These are phyloP conservation scores for Macrotis lagotis DNA, from an alignment of 2,113 vertebrate genomes.

Conservation along the genomic window DNA sequence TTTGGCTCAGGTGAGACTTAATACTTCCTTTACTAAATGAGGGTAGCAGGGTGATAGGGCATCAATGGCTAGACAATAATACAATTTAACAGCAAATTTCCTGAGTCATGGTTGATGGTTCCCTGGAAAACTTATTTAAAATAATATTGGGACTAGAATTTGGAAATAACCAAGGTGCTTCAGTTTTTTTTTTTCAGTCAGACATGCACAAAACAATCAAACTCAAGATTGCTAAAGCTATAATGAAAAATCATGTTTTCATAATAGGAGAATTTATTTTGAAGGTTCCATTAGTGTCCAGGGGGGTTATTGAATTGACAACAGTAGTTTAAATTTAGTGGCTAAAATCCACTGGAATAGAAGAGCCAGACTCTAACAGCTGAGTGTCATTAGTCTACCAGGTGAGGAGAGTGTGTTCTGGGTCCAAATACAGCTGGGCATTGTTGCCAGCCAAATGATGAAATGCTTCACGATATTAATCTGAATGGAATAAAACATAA, in stretches of 20 bases:
- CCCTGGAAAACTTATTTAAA: conserved; percentile 4
- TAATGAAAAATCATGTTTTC: conserved; percentile 34
- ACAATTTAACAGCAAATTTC: conserved; percentile 67
- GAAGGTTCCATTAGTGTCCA: conserved; percentile 64
- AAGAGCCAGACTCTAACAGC: conserved; percentile 37
- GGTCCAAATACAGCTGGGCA: conserved; percentile 4
- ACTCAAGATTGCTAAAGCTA: conserved; percentile 40
- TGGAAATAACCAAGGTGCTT: conserved; percentile 40
- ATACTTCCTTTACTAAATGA: conserved; percentile 61
- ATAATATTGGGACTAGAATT: conserved; percentile 16
- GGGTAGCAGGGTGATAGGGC: conserved; percentile 59
- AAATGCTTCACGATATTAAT: background rate
- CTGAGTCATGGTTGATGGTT: conserved; percentile 63
- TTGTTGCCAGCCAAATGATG: background rate
- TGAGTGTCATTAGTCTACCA: conserved; percentile 19
- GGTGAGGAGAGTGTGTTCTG: background rate
- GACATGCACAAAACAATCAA: conserved; percentile 28
- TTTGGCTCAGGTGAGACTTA: conserved; percentile 76
- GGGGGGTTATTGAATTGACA: conserved; percentile 65
- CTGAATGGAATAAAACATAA: background rate
- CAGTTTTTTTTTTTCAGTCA: background rate
- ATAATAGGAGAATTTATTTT: conserved; percentile 37
- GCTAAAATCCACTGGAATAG: conserved; percentile 35
- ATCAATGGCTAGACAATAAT: conserved; percentile 58
- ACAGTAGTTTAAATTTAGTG: conserved; percentile 45